A percentile compares a stretch with the other conserved stretches of the same genome.
phyloP scores from a whole-genome alignment of 2,113 vertebrate species.

The Antechinus stuartii region DNA sequence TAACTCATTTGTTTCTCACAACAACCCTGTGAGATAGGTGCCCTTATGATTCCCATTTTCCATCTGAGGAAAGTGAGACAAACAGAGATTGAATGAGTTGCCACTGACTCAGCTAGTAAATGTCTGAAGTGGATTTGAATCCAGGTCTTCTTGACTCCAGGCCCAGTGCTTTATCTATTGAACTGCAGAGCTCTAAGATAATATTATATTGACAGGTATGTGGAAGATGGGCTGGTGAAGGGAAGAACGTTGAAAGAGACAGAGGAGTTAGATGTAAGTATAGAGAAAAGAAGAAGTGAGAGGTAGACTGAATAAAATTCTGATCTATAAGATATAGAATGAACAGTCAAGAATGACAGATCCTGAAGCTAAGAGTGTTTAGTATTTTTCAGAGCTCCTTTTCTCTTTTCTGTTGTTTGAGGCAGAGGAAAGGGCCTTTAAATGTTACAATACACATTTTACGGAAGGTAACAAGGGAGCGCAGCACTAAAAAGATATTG shows the following conservation, averaged over 20 bases:
- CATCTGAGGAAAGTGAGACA: neutral
- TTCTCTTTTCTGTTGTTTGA: neutral
- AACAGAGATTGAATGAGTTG: neutral
- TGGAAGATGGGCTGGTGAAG: neutral
- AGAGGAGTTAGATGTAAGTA: neutral
- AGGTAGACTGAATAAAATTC: neutral
- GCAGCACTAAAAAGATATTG: neutral
- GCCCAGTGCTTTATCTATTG: neutral
- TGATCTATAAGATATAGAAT: neutral
- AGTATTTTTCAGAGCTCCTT: neutral
- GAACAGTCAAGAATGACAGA: neutral
- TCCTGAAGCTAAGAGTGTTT: neutral
- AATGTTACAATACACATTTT: neutral
- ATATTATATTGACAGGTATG: neutral
- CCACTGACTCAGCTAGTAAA: neutral
- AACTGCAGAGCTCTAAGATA: neutral
- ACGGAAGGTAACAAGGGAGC: neutral
- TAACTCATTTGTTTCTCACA: neutral
- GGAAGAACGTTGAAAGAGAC: neutral
- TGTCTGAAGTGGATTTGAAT: too few species aligned
- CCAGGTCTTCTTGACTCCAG: neutral
- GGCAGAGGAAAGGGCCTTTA: neutral
- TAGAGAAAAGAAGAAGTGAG: neutral
- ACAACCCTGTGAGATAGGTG: neutral
- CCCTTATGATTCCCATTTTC: neutral